These are phyloP conservation scores for Rhingia campestris DNA, from an alignment of 2,888 invertebrate genomes.

Conservation along the genomic window DNA sequence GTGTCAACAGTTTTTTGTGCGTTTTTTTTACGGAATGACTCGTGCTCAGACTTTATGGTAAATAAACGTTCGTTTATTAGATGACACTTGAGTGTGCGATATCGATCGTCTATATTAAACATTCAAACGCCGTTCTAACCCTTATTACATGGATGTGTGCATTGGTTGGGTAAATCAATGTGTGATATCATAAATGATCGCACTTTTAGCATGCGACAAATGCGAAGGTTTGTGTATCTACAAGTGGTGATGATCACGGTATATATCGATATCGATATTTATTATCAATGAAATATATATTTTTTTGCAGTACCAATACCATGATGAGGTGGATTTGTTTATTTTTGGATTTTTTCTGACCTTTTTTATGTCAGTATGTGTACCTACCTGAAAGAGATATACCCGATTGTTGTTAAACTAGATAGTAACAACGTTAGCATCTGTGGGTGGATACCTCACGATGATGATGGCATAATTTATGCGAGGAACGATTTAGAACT, in stretches of 20 bases:
- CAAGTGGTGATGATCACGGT: slow-evolving; percentile 6
- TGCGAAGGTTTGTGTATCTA: slow-evolving; percentile 28
- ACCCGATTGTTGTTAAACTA: slow-evolving; percentile 21
- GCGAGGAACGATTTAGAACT: slow-evolving; percentile 41
- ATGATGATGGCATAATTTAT: slow-evolving; percentile 30
- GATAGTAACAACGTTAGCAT: slow-evolving; percentile 52
- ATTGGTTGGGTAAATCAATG: slow-evolving; percentile 25
- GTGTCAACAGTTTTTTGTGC: background rate
- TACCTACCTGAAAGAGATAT: slow-evolving; percentile 47
- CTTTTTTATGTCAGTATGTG: slow-evolving; percentile 14
- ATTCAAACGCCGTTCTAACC: slow-evolving; percentile 38
- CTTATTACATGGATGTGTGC: slow-evolving; percentile 19
- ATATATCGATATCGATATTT: background rate
- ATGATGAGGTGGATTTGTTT: slow-evolving; percentile 18
- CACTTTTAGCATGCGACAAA: slow-evolving; percentile 61
- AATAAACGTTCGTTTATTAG: slow-evolving; percentile 16
- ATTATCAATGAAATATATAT: slow-evolving; percentile 42
- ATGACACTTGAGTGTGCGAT: slow-evolving; percentile 25
- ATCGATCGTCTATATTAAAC: slow-evolving; percentile 19
- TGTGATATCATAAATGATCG: slow-evolving; percentile 42
- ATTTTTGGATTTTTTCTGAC: slow-evolving; percentile 37
- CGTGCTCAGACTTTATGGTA: slow-evolving; percentile 6
- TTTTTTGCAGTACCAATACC: slow-evolving; percentile 47
- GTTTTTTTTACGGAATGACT: background rate
- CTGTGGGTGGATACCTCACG: slow-evolving; percentile 58